These are phyloP conservation scores for Apamea epomidion DNA, from an alignment of 2,888 invertebrate species.

Conservation along the genomic window DNA sequence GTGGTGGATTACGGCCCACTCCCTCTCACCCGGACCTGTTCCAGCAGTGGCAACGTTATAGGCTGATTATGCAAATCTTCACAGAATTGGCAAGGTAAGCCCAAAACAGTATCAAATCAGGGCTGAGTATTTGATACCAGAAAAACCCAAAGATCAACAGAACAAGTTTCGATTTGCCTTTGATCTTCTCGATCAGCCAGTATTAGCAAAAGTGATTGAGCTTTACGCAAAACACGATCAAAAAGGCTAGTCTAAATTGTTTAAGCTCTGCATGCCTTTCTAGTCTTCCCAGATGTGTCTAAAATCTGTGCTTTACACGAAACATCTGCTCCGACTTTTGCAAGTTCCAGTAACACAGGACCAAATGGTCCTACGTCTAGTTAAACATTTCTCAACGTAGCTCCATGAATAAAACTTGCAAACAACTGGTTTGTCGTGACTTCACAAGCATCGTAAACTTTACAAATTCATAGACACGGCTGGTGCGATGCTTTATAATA, in stretches of 20 bases:
- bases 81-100: not conserved
- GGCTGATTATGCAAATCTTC: not conserved
- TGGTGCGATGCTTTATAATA: slow-evolving; percentile 25
- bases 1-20: not conserved
- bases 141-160: not conserved
- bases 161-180: not conserved
- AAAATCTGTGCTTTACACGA: slow-evolving; percentile 1
- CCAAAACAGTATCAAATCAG: not conserved
- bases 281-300: not conserved
- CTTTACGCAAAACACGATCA: not conserved
- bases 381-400: slow-evolving; percentile 15
- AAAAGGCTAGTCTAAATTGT: not conserved
- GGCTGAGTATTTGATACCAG: not conserved
- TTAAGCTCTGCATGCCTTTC: not conserved
- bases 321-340: slow-evolving; percentile 13
- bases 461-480: slow-evolving; percentile 55
- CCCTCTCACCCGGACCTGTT: not conserved
- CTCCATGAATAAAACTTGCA: slow-evolving; percentile 29
- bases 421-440: slow-evolving; percentile 37
- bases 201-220: not conserved
- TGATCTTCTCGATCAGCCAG: not conserved
- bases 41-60: not conserved
- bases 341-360: not conserved
- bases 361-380: slow-evolving; percentile 6
- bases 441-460: slow-evolving; percentile 41